Evolutionary conservation across 2,113 vertebrate genomes (phyloP), one percentile per base, ranked within the genome.

Genomic region (Gymnorhina tibicen): DNA sequence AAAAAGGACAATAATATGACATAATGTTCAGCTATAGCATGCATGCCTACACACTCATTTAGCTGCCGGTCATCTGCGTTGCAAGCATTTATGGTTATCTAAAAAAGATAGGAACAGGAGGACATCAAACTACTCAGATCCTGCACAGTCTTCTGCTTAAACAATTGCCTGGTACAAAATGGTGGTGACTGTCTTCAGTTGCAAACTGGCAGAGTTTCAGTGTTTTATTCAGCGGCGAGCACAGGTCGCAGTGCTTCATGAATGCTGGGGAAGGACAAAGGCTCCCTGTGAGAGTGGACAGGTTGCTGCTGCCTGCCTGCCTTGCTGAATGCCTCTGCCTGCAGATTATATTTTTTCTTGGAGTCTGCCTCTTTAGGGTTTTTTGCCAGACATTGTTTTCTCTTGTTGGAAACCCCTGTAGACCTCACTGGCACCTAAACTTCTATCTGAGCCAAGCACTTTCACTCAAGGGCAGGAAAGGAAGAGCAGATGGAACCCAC

Each of bases 401-500:
- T 78, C 13, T 19, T 56, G 37, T 64, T 56, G 35, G 56, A 93
- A 93, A 60, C 11, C 16, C 13, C 28, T 22, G 13, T 23, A 56
- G 52, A 60, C n/a, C 27, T 87, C 30, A 13, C 44, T 75, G 74
- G 33, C 44, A 93, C 28, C 9, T 60, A 56, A 91, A 60, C 33
- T 47, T 37, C 9, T 21, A 44, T n/a, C 28, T 53, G 32, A 93
- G 85, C 22, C 62, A 72, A 89, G 24, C 10, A 10, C 41, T 91
- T 76, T 24, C 47, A 35, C 50, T 88, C 63, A 55, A 55, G 49
- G 26, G 11, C 5, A 68, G 37, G 32, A 72, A 49, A 88, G 58
- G 7, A 72, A 46, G 7, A 13, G 21, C 87, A 70, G 35, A 7
- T 0, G 10, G 37, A 83, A 49, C 2, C 11, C 1, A 0, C n/a